Evolutionary conservation across 2,113 vertebrate species (phyloP).

Genomic region (Melanostigma gelatinosum): DNA sequence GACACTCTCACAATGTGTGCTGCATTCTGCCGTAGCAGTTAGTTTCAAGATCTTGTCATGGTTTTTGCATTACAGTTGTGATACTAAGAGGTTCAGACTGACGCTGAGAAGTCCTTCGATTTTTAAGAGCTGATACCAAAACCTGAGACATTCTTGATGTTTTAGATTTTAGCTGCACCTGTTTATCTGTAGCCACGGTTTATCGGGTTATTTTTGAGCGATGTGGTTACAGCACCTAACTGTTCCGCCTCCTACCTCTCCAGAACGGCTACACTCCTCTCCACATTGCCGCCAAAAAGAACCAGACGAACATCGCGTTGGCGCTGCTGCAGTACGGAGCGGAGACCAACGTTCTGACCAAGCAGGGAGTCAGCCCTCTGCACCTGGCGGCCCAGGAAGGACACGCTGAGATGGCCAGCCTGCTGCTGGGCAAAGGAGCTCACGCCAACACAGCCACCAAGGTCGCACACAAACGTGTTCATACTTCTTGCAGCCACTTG

Average conservation of each 20-base stretch:
- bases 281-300: constrained; percentile 97
- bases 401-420: constrained; percentile 89
- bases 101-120: background rate
- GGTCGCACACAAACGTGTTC: constrained; percentile 75
- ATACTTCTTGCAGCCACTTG: background rate
- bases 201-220: background rate
- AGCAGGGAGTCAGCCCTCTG: constrained; percentile 94
- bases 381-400: constrained; percentile 96
- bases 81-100: background rate
- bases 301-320: constrained; percentile 91
- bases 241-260: background rate
- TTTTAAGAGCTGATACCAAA: background rate
- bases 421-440: constrained; percentile 91
- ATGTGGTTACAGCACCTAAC: constrained; percentile 2
- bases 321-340: constrained; percentile 90
- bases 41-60: background rate
- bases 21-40: background rate
- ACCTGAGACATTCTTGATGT: background rate
- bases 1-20: background rate
- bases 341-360: constrained; percentile 91
- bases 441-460: constrained; percentile 91
- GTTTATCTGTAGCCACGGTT: background rate
- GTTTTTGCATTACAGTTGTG: background rate
- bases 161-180: background rate
- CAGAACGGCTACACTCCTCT: constrained; percentile 98